Conservation (phyloP, 1,140 invertebrate genomes). For the Laupala kohalensis region DNA sequence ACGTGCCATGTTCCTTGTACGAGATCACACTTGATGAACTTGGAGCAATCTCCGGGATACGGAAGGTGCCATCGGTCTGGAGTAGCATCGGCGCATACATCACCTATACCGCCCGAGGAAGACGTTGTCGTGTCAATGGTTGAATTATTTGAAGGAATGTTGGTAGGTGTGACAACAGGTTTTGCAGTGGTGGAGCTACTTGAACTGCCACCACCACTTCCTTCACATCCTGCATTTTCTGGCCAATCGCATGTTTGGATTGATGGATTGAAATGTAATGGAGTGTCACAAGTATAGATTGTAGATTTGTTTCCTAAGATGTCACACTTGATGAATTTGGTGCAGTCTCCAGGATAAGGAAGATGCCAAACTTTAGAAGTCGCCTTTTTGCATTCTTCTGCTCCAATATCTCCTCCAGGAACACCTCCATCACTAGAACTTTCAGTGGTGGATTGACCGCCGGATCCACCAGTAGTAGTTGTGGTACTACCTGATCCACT, state of each 20-base stretch:
- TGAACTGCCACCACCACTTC: too few species aligned
- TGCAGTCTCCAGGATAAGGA: constrained; percentile 19
- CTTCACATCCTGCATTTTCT: constrained; percentile 32
- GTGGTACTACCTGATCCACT: not conserved
- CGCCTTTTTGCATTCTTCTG: not conserved
- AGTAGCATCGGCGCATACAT: not conserved
- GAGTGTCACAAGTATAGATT: constrained; percentile 32
- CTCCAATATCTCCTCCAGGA: not conserved
- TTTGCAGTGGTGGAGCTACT: too few species aligned
- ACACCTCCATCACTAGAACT: not conserved
- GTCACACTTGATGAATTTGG: constrained; percentile 19
- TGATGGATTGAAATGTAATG: constrained; percentile 37
- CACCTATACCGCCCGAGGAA: not conserved
- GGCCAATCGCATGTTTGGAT: constrained; percentile 40
- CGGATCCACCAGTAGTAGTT: not conserved
- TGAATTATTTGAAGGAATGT: too few species aligned
- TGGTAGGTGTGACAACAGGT: too few species aligned
- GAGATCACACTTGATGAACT: not conserved
- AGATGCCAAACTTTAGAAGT: not conserved
- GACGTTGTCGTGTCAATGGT: too few species aligned
- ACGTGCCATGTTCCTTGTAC: not conserved
- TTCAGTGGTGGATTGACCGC: not conserved
- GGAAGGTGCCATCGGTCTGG: not conserved
- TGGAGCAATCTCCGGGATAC: constrained; percentile 1
- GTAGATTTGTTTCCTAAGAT: constrained; percentile 22